These are phyloP conservation scores for Periparus ater DNA, from an alignment of 2,797 vertebrate species.

Conservation along the genomic window DNA sequence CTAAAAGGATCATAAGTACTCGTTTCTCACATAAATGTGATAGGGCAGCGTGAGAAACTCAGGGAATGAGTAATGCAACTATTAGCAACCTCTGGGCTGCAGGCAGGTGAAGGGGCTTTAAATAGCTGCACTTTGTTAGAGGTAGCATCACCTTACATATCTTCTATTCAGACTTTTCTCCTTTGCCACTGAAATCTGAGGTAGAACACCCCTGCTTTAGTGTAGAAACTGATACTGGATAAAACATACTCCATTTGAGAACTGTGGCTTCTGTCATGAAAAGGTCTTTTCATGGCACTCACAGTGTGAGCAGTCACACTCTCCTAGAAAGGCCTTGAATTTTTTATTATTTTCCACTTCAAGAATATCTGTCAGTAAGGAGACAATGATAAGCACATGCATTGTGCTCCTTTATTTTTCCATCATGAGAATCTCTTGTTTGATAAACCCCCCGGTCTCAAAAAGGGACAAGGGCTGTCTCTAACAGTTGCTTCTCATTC, in stretches of 20 bases:
- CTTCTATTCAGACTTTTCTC: neutral
- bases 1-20: neutral
- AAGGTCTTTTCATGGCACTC: slow-evolving; percentile 33
- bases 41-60: neutral
- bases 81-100: neutral
- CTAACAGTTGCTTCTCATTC: neutral
- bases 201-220: neutral
- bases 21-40: neutral
- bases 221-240: neutral
- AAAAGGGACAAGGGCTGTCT: neutral
- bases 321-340: neutral
- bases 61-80: neutral
- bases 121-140: neutral
- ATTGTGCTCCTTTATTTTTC: slow-evolving; percentile 11
- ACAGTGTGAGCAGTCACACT: neutral
- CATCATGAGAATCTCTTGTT: neutral
- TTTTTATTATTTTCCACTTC: slow-evolving; percentile 2
- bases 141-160: neutral
- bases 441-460: neutral
- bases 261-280: neutral
- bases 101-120: neutral
- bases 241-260: neutral
- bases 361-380: slow-evolving; percentile 38
- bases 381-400: neutral
- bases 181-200: slow-evolving; percentile 3